phyloP scores from a whole-genome alignment of 2,888 invertebrate genomes.

The Nasonia oneida region DNA sequence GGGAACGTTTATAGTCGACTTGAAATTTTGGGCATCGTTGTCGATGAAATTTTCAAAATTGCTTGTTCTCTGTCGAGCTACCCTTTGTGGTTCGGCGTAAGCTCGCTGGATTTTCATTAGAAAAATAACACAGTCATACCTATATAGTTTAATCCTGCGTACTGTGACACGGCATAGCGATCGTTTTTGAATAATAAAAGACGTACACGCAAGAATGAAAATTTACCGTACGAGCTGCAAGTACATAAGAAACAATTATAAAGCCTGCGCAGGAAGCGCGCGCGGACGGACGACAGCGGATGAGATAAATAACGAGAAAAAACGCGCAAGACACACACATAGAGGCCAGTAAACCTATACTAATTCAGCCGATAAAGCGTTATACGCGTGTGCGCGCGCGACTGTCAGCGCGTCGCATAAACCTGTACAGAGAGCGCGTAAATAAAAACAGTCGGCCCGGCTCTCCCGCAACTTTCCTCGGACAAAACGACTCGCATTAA shows the following conservation, averaged over 20 bases:
- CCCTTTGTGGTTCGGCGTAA: too few relatives aligned
- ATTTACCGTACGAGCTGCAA: neutral
- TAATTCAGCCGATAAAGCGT: constrained; percentile 17
- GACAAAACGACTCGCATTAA: constrained; percentile 25
- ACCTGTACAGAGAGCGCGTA: constrained; percentile 1
- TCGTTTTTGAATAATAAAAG: neutral
- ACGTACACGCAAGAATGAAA: neutral
- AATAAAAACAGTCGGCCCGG: constrained; percentile 9
- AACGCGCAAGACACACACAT: neutral
- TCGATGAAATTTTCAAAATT: neutral
- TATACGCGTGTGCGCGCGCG: neutral
- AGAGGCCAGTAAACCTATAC: constrained; percentile 9
- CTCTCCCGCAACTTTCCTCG: neutral
- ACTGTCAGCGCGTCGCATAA: neutral
- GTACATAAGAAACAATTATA: constrained; percentile 15
- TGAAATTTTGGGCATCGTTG: neutral
- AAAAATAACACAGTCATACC: too few relatives aligned
- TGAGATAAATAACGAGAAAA: constrained; percentile 30
- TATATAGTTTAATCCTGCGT: too few relatives aligned
- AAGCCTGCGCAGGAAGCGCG: neutral
- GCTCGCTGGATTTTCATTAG: too few relatives aligned
- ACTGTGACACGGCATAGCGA: neutral
- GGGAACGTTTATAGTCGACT: neutral
- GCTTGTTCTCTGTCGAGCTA: neutral
- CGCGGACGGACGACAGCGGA: neutral